Conservation (phyloP, 2,113 vertebrate genomes). For the Amia ocellicauda region DNA sequence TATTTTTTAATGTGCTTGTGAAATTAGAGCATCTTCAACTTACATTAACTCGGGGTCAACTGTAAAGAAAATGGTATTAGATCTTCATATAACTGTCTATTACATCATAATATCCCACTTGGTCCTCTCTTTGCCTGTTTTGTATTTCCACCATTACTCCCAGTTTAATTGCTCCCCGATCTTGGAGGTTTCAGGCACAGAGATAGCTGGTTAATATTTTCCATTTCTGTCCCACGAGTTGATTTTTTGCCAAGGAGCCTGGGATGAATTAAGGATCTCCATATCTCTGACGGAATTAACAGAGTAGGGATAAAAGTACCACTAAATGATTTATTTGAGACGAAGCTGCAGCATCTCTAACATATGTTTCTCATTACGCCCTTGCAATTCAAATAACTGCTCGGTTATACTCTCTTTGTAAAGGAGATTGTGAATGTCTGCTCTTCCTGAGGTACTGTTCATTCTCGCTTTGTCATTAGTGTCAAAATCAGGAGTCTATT, state of each 20-base stretch:
- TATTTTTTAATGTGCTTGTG: too few relatives aligned
- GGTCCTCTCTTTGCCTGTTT: too few relatives aligned
- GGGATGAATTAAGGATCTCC: constrained; percentile 15
- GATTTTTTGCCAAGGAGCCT: neutral
- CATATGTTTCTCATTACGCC: constrained; percentile 12
- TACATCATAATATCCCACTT: too few relatives aligned
- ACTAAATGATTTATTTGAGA: constrained; percentile 8
- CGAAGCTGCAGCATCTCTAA: neutral
- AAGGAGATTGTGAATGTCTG: too few relatives aligned
- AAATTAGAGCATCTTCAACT: too few relatives aligned
- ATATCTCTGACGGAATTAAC: constrained; percentile 5
- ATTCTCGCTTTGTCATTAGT: neutral
- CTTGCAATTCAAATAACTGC: neutral
- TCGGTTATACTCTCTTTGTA: neutral
- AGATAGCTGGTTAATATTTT: neutral
- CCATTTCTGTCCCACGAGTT: neutral
- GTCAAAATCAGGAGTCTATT: neutral
- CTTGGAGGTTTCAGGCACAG: neutral
- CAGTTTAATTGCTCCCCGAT: too few relatives aligned
- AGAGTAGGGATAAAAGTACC: constrained; percentile 10
- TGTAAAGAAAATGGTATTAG: too few relatives aligned
- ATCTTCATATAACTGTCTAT: too few relatives aligned
- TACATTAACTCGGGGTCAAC: too few relatives aligned
- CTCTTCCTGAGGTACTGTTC: too few relatives aligned
- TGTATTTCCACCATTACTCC: too few relatives aligned